Evolutionary conservation across 2,797 vertebrate species (phyloP).

Genomic region (Hydrolagus colliei): DNA sequence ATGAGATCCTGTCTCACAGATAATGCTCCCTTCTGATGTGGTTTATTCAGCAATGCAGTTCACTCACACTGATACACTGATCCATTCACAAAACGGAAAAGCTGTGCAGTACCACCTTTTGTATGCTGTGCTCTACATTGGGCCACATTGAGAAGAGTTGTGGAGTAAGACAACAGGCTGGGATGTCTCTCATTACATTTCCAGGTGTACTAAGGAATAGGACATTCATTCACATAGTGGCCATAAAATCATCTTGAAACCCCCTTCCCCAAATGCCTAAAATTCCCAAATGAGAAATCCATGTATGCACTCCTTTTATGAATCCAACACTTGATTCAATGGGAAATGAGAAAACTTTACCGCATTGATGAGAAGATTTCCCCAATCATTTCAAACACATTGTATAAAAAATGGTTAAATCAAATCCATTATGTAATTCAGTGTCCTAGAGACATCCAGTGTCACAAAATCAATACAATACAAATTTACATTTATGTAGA

Average conservation of each 20-base stretch:
- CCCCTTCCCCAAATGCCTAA: background rate
- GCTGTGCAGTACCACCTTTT: background rate
- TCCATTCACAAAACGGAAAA: too few relatives aligned
- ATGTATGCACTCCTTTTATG: background rate
- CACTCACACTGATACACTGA: background rate
- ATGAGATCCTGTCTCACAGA: background rate
- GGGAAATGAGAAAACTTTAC: background rate
- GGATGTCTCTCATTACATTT: background rate
- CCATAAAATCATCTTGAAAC: background rate
- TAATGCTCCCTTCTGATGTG: background rate
- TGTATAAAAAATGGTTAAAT: background rate
- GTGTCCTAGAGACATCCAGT: background rate
- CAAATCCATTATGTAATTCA: background rate
- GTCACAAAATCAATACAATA: background rate
- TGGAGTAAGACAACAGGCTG: background rate
- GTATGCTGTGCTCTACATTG: background rate
- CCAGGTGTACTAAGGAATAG: background rate
- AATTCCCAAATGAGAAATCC: background rate
- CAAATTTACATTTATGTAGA: too few relatives aligned
- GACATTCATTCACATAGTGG: background rate
- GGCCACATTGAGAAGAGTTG: background rate
- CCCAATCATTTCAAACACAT: background rate
- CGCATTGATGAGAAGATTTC: background rate
- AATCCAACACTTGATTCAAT: too few relatives aligned
- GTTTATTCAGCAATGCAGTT: background rate